These are phyloP conservation scores for Tadarida brasiliensis DNA, from an alignment of 2,797 vertebrate genomes.

Conservation along the genomic window DNA sequence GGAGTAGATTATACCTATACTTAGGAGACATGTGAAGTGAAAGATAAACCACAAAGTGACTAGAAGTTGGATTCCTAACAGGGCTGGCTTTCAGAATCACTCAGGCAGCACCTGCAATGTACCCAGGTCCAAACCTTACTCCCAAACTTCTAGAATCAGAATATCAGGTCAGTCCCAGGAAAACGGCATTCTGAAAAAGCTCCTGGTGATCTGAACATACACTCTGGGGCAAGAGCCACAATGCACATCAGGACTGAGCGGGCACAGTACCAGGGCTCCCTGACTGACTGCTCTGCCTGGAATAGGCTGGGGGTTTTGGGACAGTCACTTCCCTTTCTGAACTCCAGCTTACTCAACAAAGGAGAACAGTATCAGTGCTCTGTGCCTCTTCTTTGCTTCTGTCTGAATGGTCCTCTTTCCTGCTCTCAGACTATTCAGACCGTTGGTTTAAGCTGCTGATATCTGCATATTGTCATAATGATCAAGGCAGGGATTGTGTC, in stretches of 20 bases:
- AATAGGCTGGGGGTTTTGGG: not conserved
- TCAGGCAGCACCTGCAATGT: not conserved
- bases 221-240: not conserved
- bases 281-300: not conserved
- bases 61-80: not conserved
- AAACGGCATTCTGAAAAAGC: not conserved
- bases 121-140: not conserved
- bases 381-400: not conserved
- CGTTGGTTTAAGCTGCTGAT: not conserved
- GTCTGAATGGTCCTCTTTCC: not conserved
- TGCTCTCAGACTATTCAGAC: not conserved
- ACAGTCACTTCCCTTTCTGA: not conserved
- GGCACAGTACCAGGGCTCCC: not conserved
- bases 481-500: not conserved
- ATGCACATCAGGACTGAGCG: not conserved
- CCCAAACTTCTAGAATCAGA: not conserved
- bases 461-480: not conserved
- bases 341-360: not conserved
- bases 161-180: not conserved
- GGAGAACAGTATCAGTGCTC: not conserved
- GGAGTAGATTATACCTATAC: not conserved
- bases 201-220: not conserved
- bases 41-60: not conserved
- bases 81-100: constrained; percentile 31
- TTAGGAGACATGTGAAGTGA: not conserved